Evolutionary conservation across 2,888 invertebrate species (phyloP).

Genomic region (Beris morrisii): DNA sequence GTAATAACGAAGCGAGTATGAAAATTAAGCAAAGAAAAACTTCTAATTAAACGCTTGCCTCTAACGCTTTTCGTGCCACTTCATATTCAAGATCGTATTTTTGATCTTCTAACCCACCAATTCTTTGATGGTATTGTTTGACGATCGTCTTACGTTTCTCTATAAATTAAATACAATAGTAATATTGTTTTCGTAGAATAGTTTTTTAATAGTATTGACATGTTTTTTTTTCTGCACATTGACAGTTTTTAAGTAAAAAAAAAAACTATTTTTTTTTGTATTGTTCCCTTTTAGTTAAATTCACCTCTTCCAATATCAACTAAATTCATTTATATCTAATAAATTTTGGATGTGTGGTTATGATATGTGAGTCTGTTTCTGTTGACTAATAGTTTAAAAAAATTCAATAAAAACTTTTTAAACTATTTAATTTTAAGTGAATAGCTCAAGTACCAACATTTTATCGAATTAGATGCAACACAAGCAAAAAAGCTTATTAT

Average conservation of each 20-base stretch:
- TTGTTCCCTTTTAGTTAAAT: not conserved
- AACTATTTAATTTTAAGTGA: too few relatives aligned
- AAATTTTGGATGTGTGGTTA: not conserved
- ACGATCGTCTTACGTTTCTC: constrained; percentile 74
- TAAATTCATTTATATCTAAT: too few relatives aligned
- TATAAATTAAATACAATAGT: constrained; percentile 56
- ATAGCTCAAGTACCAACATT: too few relatives aligned
- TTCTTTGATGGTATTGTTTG: constrained; percentile 87
- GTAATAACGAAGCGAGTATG: too few relatives aligned
- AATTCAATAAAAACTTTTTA: too few relatives aligned
- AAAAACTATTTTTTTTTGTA: not conserved
- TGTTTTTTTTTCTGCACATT: constrained; percentile 31
- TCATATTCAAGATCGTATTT: constrained; percentile 99
- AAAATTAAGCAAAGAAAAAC: too few relatives aligned
- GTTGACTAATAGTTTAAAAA: constrained; percentile 25
- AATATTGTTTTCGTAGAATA: not conserved
- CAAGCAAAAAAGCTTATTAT: too few relatives aligned
- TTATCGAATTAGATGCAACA: too few relatives aligned
- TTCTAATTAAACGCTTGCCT: constrained; percentile 65
- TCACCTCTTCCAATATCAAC: not conserved
- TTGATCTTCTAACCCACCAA: constrained; percentile 84
- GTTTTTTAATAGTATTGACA: constrained; percentile 38
- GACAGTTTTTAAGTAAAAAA: not conserved
- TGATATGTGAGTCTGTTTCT: constrained; percentile 25
- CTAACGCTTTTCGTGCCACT: constrained; percentile 92